A percentile compares a stretch with the other conserved stretches of the same genome.
phyloP scores from a whole-genome alignment of 1,140 invertebrate species.

The Drosophila carrolli region DNA sequence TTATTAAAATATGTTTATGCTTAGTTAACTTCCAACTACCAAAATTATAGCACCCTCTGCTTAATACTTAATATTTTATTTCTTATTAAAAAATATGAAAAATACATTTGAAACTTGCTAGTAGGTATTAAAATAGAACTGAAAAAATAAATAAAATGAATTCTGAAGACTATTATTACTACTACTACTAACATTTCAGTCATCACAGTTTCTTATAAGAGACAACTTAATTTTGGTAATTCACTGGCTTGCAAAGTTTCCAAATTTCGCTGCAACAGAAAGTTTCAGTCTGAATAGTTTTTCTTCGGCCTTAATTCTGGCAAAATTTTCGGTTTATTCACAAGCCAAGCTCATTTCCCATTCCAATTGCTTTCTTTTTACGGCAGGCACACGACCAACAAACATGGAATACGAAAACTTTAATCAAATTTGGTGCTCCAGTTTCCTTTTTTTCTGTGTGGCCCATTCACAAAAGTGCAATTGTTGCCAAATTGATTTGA shows the following conservation, averaged over 20 bases:
- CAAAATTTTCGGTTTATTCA: slow-evolving; percentile 14
- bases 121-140: too few species aligned
- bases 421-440: slow-evolving; percentile 75
- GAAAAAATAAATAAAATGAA: too few species aligned
- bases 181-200: too few species aligned
- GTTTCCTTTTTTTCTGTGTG: slow-evolving; percentile 40
- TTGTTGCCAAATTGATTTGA: slow-evolving; percentile 82
- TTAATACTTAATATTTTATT: too few species aligned
- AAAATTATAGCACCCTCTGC: too few species aligned
- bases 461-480: slow-evolving; percentile 63
- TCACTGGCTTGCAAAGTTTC: slow-evolving; percentile 22
- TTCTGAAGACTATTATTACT: too few species aligned
- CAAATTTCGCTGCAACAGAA: not conserved
- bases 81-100: too few species aligned
- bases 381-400: slow-evolving; percentile 17
- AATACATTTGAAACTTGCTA: too few species aligned
- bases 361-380: slow-evolving; percentile 19
- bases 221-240: not conserved
- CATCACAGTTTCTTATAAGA: not conserved
- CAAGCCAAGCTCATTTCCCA: slow-evolving; percentile 34
- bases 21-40: too few species aligned
- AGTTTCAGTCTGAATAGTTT: slow-evolving; percentile 16
- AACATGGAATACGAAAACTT: slow-evolving; percentile 42
- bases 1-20: too few species aligned
- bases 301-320: slow-evolving; percentile 17